These are phyloP conservation scores for Melanchra persicariae DNA, from an alignment of 2,888 invertebrate genomes.

Conservation along the genomic window DNA sequence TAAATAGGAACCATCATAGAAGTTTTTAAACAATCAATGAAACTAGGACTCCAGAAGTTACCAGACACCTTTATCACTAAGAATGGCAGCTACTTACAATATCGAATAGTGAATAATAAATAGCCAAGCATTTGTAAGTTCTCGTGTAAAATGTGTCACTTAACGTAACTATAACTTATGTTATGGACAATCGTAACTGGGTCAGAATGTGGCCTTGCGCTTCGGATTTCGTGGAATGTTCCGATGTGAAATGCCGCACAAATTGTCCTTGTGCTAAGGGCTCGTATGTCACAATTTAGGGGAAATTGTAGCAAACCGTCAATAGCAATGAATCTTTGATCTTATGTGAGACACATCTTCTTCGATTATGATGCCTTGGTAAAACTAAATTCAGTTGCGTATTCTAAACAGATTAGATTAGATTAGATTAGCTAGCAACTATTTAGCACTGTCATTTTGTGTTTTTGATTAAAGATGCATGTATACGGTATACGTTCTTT, in stretches of 20 bases:
- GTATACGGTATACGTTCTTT: too few species aligned
- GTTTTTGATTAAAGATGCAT: too few species aligned
- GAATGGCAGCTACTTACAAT: constrained; percentile 11
- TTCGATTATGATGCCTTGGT: constrained; percentile 33
- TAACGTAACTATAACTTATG: constrained; percentile 33
- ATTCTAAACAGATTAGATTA: not conserved
- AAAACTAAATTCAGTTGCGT: constrained; percentile 4
- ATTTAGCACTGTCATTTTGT: too few species aligned
- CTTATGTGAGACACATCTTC: constrained; percentile 1
- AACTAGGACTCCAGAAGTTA: constrained; percentile 41
- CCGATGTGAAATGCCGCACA: constrained; percentile 33
- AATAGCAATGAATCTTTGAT: constrained; percentile 13
- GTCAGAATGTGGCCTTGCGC: constrained; percentile 49
- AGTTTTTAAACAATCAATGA: not conserved
- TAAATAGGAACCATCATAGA: not conserved
- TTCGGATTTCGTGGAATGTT: constrained; percentile 53
- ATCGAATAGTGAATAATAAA: constrained; percentile 22
- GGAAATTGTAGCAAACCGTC: constrained; percentile 25
- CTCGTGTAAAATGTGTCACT: constrained; percentile 49
- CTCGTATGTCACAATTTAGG: constrained; percentile 33
- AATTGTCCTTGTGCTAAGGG: constrained; percentile 36
- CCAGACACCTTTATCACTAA: constrained; percentile 30
- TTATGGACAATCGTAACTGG: constrained; percentile 45
- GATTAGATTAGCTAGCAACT: too few species aligned
- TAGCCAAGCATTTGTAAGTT: constrained; percentile 3